phyloP scores from a whole-genome alignment of 2,113 vertebrate genomes.

The Phyllostomus hastatus region DNA sequence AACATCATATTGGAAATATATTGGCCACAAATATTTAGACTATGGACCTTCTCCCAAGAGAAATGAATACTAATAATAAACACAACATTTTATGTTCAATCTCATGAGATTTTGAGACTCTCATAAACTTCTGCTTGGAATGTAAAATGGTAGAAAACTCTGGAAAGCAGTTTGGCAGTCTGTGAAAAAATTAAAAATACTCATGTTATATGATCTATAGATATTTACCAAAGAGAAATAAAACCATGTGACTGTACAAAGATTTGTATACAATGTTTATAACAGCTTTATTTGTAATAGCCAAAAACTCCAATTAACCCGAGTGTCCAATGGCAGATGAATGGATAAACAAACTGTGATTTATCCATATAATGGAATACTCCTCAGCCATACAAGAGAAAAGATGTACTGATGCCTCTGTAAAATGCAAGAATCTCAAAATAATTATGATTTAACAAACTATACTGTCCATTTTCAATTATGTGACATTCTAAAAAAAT shows the following conservation, averaged over 20 bases:
- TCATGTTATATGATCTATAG: neutral
- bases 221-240: constrained; percentile 19
- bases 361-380: neutral
- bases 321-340: neutral
- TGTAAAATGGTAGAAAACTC: neutral
- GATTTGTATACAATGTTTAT: neutral
- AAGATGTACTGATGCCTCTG: neutral
- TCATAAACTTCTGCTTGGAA: neutral
- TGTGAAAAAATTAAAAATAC: constrained; percentile 5
- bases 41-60: neutral
- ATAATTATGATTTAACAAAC: neutral
- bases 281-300: neutral
- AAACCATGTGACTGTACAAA: neutral
- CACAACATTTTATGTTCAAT: neutral
- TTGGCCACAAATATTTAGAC: neutral
- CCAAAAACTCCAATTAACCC: neutral
- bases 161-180: neutral
- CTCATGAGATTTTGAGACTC: neutral
- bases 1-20: neutral
- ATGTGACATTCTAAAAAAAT: neutral
- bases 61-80: constrained; percentile 15
- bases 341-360: neutral
- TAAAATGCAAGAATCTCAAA: neutral
- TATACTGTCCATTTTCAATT: neutral
- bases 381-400: neutral